A percentile compares a stretch with the other conserved stretches of the same genome.
Evolutionary conservation across 2,113 vertebrate genomes (phyloP).

Genomic region (Nannobrachium achirus): DNA sequence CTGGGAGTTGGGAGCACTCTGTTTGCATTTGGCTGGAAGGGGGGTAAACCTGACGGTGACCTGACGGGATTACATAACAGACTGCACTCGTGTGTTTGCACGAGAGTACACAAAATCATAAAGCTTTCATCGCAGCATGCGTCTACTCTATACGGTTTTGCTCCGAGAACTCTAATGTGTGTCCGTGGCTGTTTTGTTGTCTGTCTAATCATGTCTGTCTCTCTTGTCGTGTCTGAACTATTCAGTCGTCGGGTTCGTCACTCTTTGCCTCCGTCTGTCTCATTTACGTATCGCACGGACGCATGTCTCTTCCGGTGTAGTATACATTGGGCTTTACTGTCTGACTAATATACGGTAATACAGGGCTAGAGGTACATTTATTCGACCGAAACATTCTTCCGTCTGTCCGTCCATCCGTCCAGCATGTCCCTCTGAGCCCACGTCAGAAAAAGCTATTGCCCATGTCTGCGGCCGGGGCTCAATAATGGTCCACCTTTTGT

Average conservation of each 20-base stretch:
- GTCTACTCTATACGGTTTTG: constrained; percentile 32
- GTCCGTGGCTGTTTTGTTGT: constrained; percentile 32
- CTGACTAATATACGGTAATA: no score
- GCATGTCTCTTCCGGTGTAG: no score
- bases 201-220: neutral
- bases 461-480: constrained; percentile 22
- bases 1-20: constrained; percentile 17
- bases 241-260: no score
- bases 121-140: constrained; percentile 50
- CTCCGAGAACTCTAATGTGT: constrained; percentile 42
- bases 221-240: no score
- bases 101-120: no score
- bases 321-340: no score
- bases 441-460: neutral
- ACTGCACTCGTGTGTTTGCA: constrained; percentile 10
- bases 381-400: neutral
- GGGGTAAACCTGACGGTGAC: constrained; percentile 14
- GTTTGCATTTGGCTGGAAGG: constrained; percentile 34
- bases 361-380: no score
- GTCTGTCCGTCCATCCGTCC: constrained; percentile 39
- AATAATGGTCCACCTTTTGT: constrained; percentile 14
- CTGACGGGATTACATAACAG: constrained; percentile 18
- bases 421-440: constrained; percentile 5
- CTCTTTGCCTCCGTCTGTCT: no score
- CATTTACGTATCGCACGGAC: no score